Percentiles rank a stretch among this genome's conserved stretches.
Evolutionary conservation across 2,888 invertebrate species (phyloP).

Genomic region (Octonoba sinensis): DNA sequence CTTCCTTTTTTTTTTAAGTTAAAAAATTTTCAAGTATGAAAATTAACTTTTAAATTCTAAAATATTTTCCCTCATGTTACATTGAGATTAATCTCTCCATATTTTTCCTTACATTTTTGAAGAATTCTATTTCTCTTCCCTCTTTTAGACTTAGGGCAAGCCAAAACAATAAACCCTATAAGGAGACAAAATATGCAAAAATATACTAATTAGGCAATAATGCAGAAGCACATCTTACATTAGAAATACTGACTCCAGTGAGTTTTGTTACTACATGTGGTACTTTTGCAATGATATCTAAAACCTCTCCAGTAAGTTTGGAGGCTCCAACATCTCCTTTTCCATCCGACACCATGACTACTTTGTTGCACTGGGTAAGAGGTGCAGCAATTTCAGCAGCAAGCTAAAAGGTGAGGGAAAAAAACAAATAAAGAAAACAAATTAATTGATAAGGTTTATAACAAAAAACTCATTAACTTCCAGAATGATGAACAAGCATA

Average conservation of each 20-base stretch:
- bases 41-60: too few relatives aligned
- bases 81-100: too few relatives aligned
- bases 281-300: conserved; percentile 90
- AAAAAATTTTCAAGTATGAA: too few relatives aligned
- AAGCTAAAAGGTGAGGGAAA: conserved; percentile 76
- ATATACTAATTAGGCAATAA: too few relatives aligned
- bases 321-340: conserved; percentile 88
- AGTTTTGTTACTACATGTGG: conserved; percentile 90
- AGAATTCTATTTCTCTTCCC: too few relatives aligned
- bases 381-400: conserved; percentile 97
- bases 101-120: too few relatives aligned
- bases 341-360: conserved; percentile 96
- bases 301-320: conserved; percentile 91
- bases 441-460: neutral
- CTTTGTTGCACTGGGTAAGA: conserved; percentile 91
- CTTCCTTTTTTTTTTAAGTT: too few relatives aligned
- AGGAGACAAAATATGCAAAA: too few relatives aligned
- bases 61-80: too few relatives aligned
- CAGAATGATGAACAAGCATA: neutral
- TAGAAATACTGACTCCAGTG: conserved; percentile 90
- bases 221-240: conserved; percentile 68
- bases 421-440: conserved; percentile 8
- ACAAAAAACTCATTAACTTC: neutral
- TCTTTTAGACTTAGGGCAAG: too few relatives aligned
- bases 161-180: too few relatives aligned